Conservation (phyloP, 1,140 invertebrate species). For the Drosophila sulfurigaster region DNA sequence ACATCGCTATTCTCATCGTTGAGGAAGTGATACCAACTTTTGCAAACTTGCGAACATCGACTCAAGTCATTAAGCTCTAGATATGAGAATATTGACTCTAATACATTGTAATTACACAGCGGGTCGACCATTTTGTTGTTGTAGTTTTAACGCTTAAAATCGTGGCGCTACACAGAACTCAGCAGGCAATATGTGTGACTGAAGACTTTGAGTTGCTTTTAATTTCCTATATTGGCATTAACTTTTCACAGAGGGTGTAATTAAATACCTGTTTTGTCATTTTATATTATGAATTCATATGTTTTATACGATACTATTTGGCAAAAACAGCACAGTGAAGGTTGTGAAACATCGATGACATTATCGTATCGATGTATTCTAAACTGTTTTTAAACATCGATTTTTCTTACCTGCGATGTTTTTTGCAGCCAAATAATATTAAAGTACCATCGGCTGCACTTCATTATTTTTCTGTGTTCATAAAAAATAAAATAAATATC, state of each 20-base stretch:
- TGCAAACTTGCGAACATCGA: constrained; percentile 96
- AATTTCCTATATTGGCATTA: constrained; percentile 37
- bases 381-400: too few relatives aligned
- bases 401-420: too few relatives aligned
- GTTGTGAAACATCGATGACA: too few relatives aligned
- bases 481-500: too few relatives aligned
- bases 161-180: constrained; percentile 28
- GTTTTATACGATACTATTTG: constrained; percentile 40
- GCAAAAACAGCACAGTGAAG: constrained; percentile 11
- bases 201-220: constrained; percentile 9
- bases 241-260: constrained; percentile 34
- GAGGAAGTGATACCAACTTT: constrained; percentile 95
- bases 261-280: constrained; percentile 47
- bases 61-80: constrained; percentile 93
- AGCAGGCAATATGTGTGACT: constrained; percentile 16
- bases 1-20: constrained; percentile 98
- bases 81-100: constrained; percentile 98
- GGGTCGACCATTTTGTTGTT: constrained; percentile 76
- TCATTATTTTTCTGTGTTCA: too few relatives aligned
- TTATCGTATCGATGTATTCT: too few relatives aligned
- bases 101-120: constrained; percentile 89
- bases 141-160: constrained; percentile 19
- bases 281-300: constrained; percentile 36
- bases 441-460: too few relatives aligned
- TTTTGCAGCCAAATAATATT: too few relatives aligned